Evolutionary conservation across 2,888 invertebrate genomes (phyloP).

Genomic region (Rotaria socialis): DNA sequence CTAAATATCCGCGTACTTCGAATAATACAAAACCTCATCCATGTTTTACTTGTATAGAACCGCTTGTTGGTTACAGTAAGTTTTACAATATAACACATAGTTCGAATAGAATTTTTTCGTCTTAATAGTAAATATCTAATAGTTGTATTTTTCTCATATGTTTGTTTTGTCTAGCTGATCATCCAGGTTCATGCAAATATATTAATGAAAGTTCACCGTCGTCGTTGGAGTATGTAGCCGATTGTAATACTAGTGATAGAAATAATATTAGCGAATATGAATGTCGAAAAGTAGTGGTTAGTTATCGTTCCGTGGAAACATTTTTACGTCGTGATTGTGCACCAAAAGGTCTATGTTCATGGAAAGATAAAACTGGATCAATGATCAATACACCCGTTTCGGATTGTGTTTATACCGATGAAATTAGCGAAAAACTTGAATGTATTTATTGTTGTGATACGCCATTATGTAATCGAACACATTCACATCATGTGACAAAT

Average conservation of each 20-base stretch:
- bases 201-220: not conserved
- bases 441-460: conserved; percentile 33
- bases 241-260: not conserved
- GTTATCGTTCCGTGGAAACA: conserved; percentile 11
- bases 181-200: conserved; percentile 9
- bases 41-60: conserved; percentile 27
- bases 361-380: not conserved
- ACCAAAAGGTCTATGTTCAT: conserved; percentile 9
- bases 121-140: too few species aligned
- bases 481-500: not conserved
- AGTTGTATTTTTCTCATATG: not conserved
- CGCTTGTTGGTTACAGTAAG: not conserved
- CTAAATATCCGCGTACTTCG: not conserved
- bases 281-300: conserved; percentile 29
- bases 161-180: not conserved
- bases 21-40: not conserved
- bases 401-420: conserved; percentile 26
- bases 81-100: not conserved
- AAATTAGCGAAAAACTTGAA: conserved; percentile 6
- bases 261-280: conserved; percentile 1
- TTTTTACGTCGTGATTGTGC: conserved; percentile 10
- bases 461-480: not conserved
- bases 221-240: not conserved
- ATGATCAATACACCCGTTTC: not conserved
- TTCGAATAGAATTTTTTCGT: too few species aligned